Evolutionary conservation across 92 coral and sea anemone species (phyloP), one percentile per base, ranked within the genome.

Genomic region (Epizoanthus ramosus): DNA sequence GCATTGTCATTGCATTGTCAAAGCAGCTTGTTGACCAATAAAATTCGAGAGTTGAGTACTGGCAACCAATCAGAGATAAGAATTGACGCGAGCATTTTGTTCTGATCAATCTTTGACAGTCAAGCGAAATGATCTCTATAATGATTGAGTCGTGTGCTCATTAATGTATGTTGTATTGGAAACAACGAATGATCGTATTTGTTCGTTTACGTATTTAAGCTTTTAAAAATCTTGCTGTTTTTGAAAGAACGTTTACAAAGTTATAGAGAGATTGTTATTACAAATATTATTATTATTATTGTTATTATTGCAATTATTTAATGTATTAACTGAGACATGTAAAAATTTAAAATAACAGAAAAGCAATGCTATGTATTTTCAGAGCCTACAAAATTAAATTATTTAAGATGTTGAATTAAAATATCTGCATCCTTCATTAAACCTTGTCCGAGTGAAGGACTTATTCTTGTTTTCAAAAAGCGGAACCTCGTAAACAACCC

Each of bases 321-420:
- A 53, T 74, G 23, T 74, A 74, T 52, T 16, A 24, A 23, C 33
- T 74, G 37, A 52, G 33, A 19, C 71, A 28, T 67, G 47, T 33
- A 21, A 54, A 74, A 28, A 22, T 28, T 47, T 24, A 74, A 71
- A 3, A 28, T n/a, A 24, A 28, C 56, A 74, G n/a, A 56, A 8
- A 53, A 41, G 54, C 54, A 47, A 47, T 47, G 54, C 54, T 74
- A 17, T 74, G 79, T 74, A 74, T 56, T 74, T 74, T 74, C 15
- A 74, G 57, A 74, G 58, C 58, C 14, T 24, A 16, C 19, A 54
- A 56, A 67, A 73, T 52, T 74, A 74, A 73, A 53, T 24, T 52
- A 47, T 73, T 73, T 73, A 22, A 73, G 43, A 3, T 19, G 54
- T 73, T 54, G 25, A 45, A 52, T 28, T 28, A 0, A 28, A 28